Percentiles rank a stretch among this genome's conserved stretches.
These are phyloP conservation scores for Ennomos fuscantarius DNA, from an alignment of 2,888 invertebrate species.

Conservation along the genomic window DNA sequence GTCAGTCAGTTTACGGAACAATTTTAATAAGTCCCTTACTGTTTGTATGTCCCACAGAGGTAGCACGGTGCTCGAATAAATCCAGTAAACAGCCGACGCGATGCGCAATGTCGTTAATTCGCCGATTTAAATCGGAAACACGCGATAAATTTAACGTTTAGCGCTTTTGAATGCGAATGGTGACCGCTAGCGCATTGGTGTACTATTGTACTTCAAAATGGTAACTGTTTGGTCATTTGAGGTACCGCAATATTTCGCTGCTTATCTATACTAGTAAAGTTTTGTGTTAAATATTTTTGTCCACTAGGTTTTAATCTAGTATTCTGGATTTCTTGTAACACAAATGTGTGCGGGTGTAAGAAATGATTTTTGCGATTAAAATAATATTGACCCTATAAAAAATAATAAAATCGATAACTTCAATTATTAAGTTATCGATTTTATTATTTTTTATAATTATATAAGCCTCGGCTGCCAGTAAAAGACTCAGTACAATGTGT, in stretches of 20 bases:
- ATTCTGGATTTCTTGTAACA: too few relatives aligned
- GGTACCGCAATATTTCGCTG: too few relatives aligned
- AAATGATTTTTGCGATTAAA: too few relatives aligned
- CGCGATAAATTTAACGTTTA: conserved; percentile 78
- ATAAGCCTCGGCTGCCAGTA: too few relatives aligned
- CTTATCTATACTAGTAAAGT: too few relatives aligned
- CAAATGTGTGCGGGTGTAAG: too few relatives aligned
- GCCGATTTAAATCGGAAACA: conserved; percentile 81
- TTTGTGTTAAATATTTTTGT: not conserved
- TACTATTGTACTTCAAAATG: conserved; percentile 29
- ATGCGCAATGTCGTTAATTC: conserved; percentile 74
- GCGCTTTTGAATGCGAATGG: conserved; percentile 72
- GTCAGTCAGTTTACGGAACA: too few relatives aligned
- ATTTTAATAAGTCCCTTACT: conserved; percentile 7
- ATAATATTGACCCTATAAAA: too few relatives aligned
- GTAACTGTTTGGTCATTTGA: conserved; percentile 12
- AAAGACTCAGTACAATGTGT: too few relatives aligned
- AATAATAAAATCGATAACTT: too few relatives aligned
- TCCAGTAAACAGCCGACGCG: conserved; percentile 62
- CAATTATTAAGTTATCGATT: too few relatives aligned
- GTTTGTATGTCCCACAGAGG: conserved; percentile 9
- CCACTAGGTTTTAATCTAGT: not conserved
- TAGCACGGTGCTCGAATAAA: conserved; percentile 55
- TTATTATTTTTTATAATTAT: too few relatives aligned
- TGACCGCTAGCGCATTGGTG: conserved; percentile 49